A percentile compares a stretch with the other conserved stretches of the same genome.
phyloP scores from a whole-genome alignment of 2,113 vertebrate species.

The Ornithorhynchus anatinus region DNA sequence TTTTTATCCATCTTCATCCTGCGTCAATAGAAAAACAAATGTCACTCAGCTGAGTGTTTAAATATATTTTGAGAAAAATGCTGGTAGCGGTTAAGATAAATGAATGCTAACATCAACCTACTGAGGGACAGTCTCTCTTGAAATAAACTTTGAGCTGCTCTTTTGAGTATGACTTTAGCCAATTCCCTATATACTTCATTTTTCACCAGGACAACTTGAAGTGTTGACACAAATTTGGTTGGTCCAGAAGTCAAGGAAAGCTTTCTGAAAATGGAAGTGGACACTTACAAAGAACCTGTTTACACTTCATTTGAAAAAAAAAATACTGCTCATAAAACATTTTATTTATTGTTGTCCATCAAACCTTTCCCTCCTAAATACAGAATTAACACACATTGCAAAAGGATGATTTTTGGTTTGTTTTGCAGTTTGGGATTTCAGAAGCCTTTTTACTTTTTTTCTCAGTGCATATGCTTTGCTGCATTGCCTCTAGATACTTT shows the following conservation, averaged over 20 bases:
- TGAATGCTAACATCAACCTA: neutral
- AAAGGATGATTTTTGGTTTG: too few species aligned
- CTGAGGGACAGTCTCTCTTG: neutral
- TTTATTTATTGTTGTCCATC: neutral
- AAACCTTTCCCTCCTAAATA: neutral
- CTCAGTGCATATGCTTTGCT: too few species aligned
- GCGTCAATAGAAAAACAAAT: neutral
- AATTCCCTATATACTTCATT: neutral
- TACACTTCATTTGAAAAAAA: neutral
- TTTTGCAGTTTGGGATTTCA: too few species aligned
- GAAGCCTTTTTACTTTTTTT: too few species aligned
- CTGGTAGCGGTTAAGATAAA: neutral
- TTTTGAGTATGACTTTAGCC: too few species aligned
- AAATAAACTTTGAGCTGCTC: neutral
- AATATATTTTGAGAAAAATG: neutral
- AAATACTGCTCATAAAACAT: neutral
- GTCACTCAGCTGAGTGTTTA: neutral
- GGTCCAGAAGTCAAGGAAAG: neutral
- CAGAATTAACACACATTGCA: too few species aligned
- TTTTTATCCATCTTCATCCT: neutral
- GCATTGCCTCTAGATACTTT: fast-evolving
- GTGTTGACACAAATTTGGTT: neutral
- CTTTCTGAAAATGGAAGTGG: neutral
- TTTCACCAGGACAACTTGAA: neutral
- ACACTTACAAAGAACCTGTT: neutral